Conservation (phyloP, 2,888 invertebrate species). For the Lepas anatifera region DNA sequence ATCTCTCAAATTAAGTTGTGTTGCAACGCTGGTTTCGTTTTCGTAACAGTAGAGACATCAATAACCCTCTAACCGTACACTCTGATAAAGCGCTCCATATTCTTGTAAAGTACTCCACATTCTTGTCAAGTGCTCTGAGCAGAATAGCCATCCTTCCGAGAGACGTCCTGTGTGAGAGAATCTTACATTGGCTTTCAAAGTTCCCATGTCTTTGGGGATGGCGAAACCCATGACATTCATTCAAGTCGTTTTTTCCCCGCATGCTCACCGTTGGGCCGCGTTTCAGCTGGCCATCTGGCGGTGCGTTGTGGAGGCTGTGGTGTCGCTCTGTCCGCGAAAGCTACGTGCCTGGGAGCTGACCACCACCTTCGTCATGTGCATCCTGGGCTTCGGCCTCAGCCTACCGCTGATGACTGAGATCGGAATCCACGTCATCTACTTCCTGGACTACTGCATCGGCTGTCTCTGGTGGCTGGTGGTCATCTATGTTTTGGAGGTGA, state of each 20-base stretch:
- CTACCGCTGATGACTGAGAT: slow-evolving; percentile 74
- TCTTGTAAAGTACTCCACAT: too few species aligned
- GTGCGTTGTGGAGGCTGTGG: slow-evolving; percentile 71
- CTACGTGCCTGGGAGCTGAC: slow-evolving; percentile 67
- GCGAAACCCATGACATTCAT: too few species aligned
- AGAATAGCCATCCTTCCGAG: too few species aligned
- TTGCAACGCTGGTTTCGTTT: too few species aligned
- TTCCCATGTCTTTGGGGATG: too few species aligned
- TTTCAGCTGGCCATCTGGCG: slow-evolving; percentile 71
- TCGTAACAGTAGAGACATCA: too few species aligned
- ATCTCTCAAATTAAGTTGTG: too few species aligned
- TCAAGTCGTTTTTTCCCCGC: neutral
- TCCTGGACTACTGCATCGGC: slow-evolving; percentile 68
- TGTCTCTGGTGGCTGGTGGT: slow-evolving; percentile 79
- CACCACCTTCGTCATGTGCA: slow-evolving; percentile 69
- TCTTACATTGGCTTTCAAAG: too few species aligned
- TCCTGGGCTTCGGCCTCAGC: slow-evolving; percentile 67
- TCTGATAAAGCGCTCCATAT: too few species aligned
- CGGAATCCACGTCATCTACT: slow-evolving; percentile 69
- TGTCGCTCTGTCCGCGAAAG: slow-evolving; percentile 59
- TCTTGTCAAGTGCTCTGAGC: too few species aligned
- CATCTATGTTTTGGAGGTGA: slow-evolving; percentile 48
- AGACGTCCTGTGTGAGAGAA: too few species aligned
- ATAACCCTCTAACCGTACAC: too few species aligned
- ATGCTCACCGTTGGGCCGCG: slow-evolving; percentile 10